Conservation (phyloP, 2,888 invertebrate genomes). For the Melinaea marsaeus region DNA sequence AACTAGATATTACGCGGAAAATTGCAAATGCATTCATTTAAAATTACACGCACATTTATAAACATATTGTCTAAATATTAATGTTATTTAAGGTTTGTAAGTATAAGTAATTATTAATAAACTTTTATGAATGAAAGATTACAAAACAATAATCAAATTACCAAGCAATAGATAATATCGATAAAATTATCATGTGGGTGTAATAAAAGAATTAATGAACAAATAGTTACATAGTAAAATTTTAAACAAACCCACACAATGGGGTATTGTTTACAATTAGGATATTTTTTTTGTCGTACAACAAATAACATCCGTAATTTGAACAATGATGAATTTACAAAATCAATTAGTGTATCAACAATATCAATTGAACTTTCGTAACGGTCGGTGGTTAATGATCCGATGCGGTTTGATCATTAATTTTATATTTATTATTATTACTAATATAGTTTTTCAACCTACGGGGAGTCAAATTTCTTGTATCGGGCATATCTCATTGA, state of each 20-base stretch:
- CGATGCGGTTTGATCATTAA: slow-evolving; percentile 28
- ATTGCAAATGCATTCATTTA: slow-evolving; percentile 24
- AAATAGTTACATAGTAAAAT: slow-evolving; percentile 53
- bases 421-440: slow-evolving; percentile 16
- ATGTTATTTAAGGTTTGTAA: too few relatives aligned
- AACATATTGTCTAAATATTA: too few relatives aligned
- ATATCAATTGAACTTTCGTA: slow-evolving; percentile 33
- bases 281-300: slow-evolving; percentile 24
- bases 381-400: slow-evolving; percentile 32
- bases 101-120: too few relatives aligned
- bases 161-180: background rate
- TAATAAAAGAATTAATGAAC: slow-evolving; percentile 60
- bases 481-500: slow-evolving; percentile 27
- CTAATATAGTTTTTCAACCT: slow-evolving; percentile 13
- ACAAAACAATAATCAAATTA: slow-evolving; percentile 4
- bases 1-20: slow-evolving; percentile 42
- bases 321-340: slow-evolving; percentile 47
- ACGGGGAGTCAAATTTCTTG: slow-evolving; percentile 18
- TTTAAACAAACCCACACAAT: slow-evolving; percentile 66
- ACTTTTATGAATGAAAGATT: too few relatives aligned
- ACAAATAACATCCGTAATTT: slow-evolving; percentile 45
- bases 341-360: slow-evolving; percentile 37
- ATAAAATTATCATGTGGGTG: slow-evolving; percentile 53
- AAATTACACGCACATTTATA: too few relatives aligned
- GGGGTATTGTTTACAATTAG: slow-evolving; percentile 66